phyloP scores from a whole-genome alignment of 2,888 invertebrate genomes.

The Scrobipalpa atriplicella region DNA sequence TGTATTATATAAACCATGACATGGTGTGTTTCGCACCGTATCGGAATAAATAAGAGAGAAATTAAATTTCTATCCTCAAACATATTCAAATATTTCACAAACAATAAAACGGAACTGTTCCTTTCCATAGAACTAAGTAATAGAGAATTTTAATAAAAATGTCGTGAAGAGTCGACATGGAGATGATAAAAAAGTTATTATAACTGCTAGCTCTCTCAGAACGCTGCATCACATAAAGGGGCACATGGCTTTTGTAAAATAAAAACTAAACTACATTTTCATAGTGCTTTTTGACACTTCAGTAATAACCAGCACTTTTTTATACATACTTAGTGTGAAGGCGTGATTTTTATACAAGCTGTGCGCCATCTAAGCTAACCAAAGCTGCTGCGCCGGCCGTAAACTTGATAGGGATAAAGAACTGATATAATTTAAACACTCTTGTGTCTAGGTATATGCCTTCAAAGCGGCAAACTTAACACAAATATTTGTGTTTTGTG shows the following conservation, averaged over 20 bases:
- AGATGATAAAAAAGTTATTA: constrained; percentile 18
- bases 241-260: not conserved
- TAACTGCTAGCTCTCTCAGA: not conserved
- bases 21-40: no score
- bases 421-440: no score
- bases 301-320: not conserved
- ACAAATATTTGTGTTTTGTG: no score
- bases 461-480: no score
- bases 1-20: no score
- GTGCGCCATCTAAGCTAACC: no score
- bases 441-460: no score
- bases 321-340: not conserved
- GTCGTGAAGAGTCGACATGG: constrained; percentile 6
- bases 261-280: not conserved
- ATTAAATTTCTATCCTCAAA: no score
- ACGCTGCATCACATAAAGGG: not conserved
- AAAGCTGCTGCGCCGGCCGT: no score
- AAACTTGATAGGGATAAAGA: no score
- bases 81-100: no score
- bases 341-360: not conserved
- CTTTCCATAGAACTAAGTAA: constrained; percentile 8
- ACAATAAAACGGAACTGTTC: not conserved
- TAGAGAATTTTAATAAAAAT: not conserved
- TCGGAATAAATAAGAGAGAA: no score
- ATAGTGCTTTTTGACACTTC: not conserved